Percentiles rank a stretch among this genome's conserved stretches.
Conservation (phyloP, 2,797 vertebrate genomes). For the Alectoris magna region DNA sequence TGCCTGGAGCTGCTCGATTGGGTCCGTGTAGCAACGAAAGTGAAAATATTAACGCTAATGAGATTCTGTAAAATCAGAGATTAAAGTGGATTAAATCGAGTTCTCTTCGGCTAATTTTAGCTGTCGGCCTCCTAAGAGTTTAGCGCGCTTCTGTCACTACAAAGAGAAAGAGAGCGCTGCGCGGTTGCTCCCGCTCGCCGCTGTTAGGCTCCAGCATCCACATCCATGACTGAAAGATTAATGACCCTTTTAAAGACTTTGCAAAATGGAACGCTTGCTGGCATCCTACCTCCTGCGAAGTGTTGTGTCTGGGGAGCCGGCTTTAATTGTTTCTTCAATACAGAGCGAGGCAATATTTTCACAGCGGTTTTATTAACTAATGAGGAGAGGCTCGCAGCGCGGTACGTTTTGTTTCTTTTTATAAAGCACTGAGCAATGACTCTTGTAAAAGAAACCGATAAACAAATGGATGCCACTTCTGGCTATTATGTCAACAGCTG, state of each 20-base stretch:
- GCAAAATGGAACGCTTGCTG: not conserved
- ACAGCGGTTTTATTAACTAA: not conserved
- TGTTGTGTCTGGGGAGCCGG: not conserved
- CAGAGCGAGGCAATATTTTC: not conserved
- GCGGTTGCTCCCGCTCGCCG: not conserved
- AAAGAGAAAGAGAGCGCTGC: not conserved
- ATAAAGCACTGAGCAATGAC: not conserved
- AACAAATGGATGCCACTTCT: not conserved
- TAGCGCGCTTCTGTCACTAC: not conserved
- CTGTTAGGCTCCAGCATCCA: not conserved
- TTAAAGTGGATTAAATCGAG: slow-evolving; percentile 25
- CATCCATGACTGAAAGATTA: slow-evolving; percentile 44
- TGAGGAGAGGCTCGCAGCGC: not conserved
- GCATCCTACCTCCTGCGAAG: not conserved
- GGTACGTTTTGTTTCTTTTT: not conserved
- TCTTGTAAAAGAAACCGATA: not conserved
- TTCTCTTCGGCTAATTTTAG: slow-evolving; percentile 4
- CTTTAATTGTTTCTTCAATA: slow-evolving; percentile 27
- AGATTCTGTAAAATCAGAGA: slow-evolving; percentile 9
- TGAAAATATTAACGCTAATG: slow-evolving; percentile 41
- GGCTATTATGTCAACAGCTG: not conserved
- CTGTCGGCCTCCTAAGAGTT: not conserved
- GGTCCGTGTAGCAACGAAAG: not conserved
- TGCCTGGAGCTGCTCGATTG: not conserved
- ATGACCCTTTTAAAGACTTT: slow-evolving; percentile 17